Evolutionary conservation across 2,113 vertebrate genomes (phyloP), one percentile per base, ranked within the genome.

Genomic region (Mustela nigripes): DNA sequence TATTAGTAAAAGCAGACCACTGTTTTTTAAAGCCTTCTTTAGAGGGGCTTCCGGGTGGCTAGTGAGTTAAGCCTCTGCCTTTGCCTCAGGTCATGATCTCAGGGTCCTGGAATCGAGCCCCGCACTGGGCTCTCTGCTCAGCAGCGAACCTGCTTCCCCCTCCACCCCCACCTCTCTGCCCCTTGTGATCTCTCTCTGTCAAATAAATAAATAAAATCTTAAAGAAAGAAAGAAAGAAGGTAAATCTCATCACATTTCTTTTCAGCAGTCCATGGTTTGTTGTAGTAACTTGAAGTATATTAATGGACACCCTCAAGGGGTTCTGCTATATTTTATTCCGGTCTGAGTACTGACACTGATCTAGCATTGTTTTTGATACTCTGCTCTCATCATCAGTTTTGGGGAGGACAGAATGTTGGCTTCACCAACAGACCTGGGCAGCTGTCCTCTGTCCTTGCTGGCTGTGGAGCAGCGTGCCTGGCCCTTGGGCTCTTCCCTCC

Each of bases 261-360:
- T 36, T 67, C 12, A 15, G 58, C 22, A 1, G 22, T 26, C 39
- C 26, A 0, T 16, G 22, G 60, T 22, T 84, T 85, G 42, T 28
- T 31, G 8, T 0, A 26, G 3, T 26, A 11, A 3, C 8, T 7
- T 11, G 18, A 16, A 9, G 28, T 42, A 3, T 21, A n/a, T 19
- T 19, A 21, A 62, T 11, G 9, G 80, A 48, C 0, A 19, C 5
- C 39, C 39, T 62, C 0, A 5, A 3, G 7, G 50, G 45, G 16
- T 15, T 42, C 65, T 3, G 1, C 36, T 65, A 4, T n/a, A 9
- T 26, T 11, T 39, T 22, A 36, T 15, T 73, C 11, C 0, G 12
- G 33, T 45, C 50, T 26, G 3, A 28, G 74, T 36, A 19, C 1
- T 22, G 33, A 36, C 16, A 0, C 50, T 2, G 21, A 53, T n/a